phyloP scores from a whole-genome alignment of 2,797 vertebrate species.

The Rhinophrynus dorsalis region DNA sequence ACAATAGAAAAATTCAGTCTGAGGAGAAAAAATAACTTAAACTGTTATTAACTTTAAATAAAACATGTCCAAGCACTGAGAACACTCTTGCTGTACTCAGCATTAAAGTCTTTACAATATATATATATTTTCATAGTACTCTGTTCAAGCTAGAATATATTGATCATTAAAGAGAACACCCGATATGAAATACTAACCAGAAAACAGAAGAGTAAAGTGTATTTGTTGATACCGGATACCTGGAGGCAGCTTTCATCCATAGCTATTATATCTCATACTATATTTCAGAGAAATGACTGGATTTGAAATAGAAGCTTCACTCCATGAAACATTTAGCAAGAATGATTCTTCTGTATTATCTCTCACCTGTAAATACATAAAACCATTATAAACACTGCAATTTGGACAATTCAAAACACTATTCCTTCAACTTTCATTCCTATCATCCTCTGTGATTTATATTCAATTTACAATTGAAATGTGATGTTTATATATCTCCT shows the following conservation, averaged over 20 bases:
- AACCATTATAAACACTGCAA: constrained; percentile 44
- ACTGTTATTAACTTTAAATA: too few relatives aligned
- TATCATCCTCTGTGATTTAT: constrained; percentile 9
- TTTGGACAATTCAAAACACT: constrained; percentile 37
- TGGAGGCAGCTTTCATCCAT: constrained; percentile 51
- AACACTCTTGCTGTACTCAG: background rate
- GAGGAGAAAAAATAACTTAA: too few relatives aligned
- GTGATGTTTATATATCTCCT: constrained; percentile 18
- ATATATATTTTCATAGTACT: too few relatives aligned
- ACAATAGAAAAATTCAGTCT: too few relatives aligned
- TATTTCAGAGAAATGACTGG: constrained; percentile 50
- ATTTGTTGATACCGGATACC: constrained; percentile 33
- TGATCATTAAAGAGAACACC: constrained; percentile 27
- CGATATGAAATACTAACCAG: constrained; percentile 23
- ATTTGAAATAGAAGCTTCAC: constrained; percentile 49
- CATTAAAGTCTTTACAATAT: too few relatives aligned
- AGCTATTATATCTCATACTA: constrained; percentile 46
- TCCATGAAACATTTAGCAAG: constrained; percentile 53
- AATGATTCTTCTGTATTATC: constrained; percentile 49
- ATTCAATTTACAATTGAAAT: constrained; percentile 9
- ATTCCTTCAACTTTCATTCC: constrained; percentile 20
- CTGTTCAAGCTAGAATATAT: background rate
- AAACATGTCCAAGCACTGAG: too few relatives aligned
- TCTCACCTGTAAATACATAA: constrained; percentile 42
- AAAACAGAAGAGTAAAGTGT: constrained; percentile 50